These are phyloP conservation scores for Lepisosteus osseus DNA, from an alignment of 2,113 vertebrate genomes.

Conservation along the genomic window DNA sequence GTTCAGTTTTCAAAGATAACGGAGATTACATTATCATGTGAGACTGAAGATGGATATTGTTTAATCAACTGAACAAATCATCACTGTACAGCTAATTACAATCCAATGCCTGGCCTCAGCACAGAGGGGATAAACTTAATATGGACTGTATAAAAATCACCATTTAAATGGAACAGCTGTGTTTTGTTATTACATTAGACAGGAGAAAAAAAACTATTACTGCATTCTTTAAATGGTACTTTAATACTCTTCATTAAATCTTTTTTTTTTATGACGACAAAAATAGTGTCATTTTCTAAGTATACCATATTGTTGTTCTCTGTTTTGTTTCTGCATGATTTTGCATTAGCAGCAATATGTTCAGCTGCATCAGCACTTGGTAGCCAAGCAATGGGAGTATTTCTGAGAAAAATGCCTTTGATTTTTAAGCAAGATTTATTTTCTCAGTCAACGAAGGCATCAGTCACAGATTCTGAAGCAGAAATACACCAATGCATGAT, in stretches of 20 bases:
- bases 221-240: slow-evolving; percentile 14
- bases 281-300: background rate
- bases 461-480: too few relatives aligned
- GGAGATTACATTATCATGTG: slow-evolving; percentile 28
- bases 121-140: slow-evolving; percentile 22
- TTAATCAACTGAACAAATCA: slow-evolving; percentile 34
- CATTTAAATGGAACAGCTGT: slow-evolving; percentile 22
- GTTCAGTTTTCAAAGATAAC: slow-evolving; percentile 14
- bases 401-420: too few relatives aligned
- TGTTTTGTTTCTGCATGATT: too few relatives aligned
- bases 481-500: too few relatives aligned
- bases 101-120: slow-evolving; percentile 20
- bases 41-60: slow-evolving; percentile 22
- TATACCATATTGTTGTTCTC: too few relatives aligned
- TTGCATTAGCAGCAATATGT: too few relatives aligned
- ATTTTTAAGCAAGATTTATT: too few relatives aligned
- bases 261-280: slow-evolving; percentile 16
- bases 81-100: slow-evolving; percentile 33
- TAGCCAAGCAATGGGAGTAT: too few relatives aligned
- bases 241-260: slow-evolving; percentile 6
- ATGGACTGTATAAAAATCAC: slow-evolving; percentile 22
- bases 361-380: too few relatives aligned
- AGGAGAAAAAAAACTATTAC: slow-evolving; percentile 22
- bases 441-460: too few relatives aligned
- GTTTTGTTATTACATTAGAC: slow-evolving; percentile 21